phyloP scores from a whole-genome alignment of 1,140 invertebrate genomes.

The Scaptomyza pallida region DNA sequence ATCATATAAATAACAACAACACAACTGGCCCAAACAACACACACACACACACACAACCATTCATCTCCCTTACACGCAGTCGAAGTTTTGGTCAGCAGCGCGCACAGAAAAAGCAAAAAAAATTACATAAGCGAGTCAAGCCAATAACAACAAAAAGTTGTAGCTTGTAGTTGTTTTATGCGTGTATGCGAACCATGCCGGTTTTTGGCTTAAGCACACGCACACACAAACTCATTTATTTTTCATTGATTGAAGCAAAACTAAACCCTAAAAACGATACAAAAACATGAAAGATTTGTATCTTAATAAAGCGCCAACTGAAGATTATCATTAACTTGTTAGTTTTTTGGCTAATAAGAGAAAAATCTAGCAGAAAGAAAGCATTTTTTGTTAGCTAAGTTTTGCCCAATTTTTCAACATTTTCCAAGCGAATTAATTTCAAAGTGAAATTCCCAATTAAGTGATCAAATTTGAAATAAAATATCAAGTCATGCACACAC shows the following conservation, averaged over 20 bases:
- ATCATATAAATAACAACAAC: conserved; percentile 25
- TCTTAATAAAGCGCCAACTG: conserved; percentile 20
- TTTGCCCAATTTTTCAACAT: background rate
- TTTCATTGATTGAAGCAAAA: conserved; percentile 56
- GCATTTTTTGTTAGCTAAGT: background rate
- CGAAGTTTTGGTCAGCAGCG: conserved; percentile 54
- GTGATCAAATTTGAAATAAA: background rate
- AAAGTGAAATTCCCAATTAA: background rate
- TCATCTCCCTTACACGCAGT: conserved; percentile 18
- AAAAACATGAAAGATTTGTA: conserved; percentile 29
- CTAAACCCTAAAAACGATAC: conserved; percentile 23
- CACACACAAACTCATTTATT: conserved; percentile 2
- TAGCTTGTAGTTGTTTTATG: conserved; percentile 29
- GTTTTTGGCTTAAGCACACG: conserved; percentile 34
- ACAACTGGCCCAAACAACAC: conserved; percentile 29
- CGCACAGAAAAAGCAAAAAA: conserved; percentile 37
- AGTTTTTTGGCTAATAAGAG: conserved; percentile 2
- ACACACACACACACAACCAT: conserved; percentile 34
- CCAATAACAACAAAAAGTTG: conserved; percentile 24
- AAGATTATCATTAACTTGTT: conserved; percentile 10
- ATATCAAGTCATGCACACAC: conserved; percentile 1
- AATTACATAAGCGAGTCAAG: conserved; percentile 58
- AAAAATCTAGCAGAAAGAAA: conserved; percentile 5
- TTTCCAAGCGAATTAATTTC: background rate
- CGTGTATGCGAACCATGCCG: conserved; percentile 46